Base-by-base conservation (phyloP, 2,888 invertebrate genomes). In the Trichogramma dendrolimi region DNA sequence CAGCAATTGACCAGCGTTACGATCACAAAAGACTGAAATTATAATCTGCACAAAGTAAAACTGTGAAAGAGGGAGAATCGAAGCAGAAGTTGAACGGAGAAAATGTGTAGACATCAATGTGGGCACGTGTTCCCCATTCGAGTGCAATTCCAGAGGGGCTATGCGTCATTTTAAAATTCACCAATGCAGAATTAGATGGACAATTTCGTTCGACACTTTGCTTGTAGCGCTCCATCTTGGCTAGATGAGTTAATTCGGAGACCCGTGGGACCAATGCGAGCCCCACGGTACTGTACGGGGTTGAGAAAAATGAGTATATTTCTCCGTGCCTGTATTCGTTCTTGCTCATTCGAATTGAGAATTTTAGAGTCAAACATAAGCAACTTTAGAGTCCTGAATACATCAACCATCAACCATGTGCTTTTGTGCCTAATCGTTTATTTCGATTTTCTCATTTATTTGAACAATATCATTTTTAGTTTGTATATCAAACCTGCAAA, bases 121-220 rank as follows among this genome's bases (percentile, higher is more conserved):
- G 40, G 27, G 41, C 43, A 5, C 44, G 52, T 38, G 41, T 40
- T 58, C 55, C 61, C 14, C 39, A 47, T 14, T 59, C 52, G 11
- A 57, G 57, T 51, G 47, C 62, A 53, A 64, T 64, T 75, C 73
- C 76, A 72, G 59, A 58, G 67, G 76, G 72, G 77, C 74, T 72
- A 73, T 75, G 72, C 73, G 74, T 77, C 75, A 75, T 75, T 77
- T 77, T 75, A 76, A 77, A 77, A 73, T 72, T 73, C 65, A 68
- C 65, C 70, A 71, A 70, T 71, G 74, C 71, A 68, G 73, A 77
- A 77, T 77, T 77, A 77, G 73, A 73, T 73, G 72, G 72, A 70
- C 75, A 75, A 77, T 77, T 77, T 77, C 72, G 72, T 77, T 74
- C 68, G 67, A 69, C 70, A 72, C 68, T 67, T 57, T 68, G 65